These are phyloP conservation scores for Cerastoderma edule DNA, from an alignment of 2,888 invertebrate genomes.

Conservation along the genomic window DNA sequence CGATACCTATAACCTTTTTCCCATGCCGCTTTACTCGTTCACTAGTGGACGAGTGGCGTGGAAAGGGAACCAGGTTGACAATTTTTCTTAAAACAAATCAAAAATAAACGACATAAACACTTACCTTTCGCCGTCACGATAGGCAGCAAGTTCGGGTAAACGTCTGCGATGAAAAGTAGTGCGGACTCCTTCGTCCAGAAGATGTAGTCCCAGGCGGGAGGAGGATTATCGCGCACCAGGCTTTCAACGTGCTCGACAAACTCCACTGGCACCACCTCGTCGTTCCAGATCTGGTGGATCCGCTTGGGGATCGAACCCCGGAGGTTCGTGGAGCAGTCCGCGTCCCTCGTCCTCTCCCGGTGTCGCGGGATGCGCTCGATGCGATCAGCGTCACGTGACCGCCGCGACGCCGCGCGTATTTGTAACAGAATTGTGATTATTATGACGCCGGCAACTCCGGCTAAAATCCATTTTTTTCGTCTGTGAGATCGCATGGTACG, in stretches of 20 bases:
- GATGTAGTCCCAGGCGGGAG: slow-evolving; percentile 14
- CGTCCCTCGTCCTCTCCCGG: neutral
- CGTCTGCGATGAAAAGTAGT: slow-evolving; percentile 15
- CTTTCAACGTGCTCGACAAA: slow-evolving; percentile 12
- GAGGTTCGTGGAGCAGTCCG: neutral
- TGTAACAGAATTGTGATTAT: too few species aligned
- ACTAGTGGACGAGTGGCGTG: too few species aligned
- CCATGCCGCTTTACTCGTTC: too few species aligned
- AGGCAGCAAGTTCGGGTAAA: slow-evolving; percentile 9
- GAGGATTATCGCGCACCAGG: slow-evolving; percentile 13
- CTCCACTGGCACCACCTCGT: slow-evolving; percentile 17
- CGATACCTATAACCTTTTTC: too few species aligned
- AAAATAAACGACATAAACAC: neutral
- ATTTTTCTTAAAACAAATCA: neutral
- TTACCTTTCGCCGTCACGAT: slow-evolving; percentile 16
- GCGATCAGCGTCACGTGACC: neutral
- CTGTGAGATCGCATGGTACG: too few species aligned
- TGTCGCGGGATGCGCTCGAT: slow-evolving; percentile 7
- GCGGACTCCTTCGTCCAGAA: slow-evolving; percentile 17
- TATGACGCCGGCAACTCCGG: too few species aligned
- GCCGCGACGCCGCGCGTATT: neutral
- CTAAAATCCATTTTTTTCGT: too few species aligned
- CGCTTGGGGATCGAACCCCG: slow-evolving; percentile 7
- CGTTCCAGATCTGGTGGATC: slow-evolving; percentile 16
- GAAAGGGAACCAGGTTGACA: neutral